These are phyloP conservation scores for Chrysogorgia sp. DNA, from an alignment of 92 coral and sea anemone species.

Conservation along the genomic window DNA sequence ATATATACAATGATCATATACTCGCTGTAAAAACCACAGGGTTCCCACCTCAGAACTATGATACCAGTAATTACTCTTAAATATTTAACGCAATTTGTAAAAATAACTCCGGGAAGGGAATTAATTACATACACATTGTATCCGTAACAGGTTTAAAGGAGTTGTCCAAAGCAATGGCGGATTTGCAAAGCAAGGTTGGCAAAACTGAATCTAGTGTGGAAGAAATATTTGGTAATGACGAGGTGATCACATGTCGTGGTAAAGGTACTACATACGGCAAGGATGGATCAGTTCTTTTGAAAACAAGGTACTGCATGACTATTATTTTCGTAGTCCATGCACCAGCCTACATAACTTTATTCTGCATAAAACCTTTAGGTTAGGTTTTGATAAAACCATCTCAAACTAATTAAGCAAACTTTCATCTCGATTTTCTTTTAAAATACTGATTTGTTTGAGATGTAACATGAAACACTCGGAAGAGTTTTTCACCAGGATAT, in stretches of 20 bases:
- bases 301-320: neutral
- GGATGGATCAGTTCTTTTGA: slow-evolving; percentile 14
- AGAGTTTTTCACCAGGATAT: no score
- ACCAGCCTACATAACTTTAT: neutral
- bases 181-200: slow-evolving; percentile 20
- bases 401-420: no score
- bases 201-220: neutral
- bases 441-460: no score
- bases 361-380: neutral
- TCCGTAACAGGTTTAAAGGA: neutral
- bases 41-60: no score
- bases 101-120: no score
- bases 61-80: no score
- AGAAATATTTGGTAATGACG: slow-evolving; percentile 26
- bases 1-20: no score
- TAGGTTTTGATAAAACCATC: no score
- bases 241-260: slow-evolving; percentile 5
- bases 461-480: no score
- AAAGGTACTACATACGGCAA: slow-evolving; percentile 27
- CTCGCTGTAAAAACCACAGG: no score
- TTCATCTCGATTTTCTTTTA: no score
- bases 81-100: no score
- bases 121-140: neutral
- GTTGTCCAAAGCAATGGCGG: slow-evolving; percentile 12
- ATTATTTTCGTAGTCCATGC: neutral